Evolutionary conservation across 2,113 vertebrate genomes (phyloP), one percentile per base, ranked within the genome.

Genomic region (Tylochromis polylepis): DNA sequence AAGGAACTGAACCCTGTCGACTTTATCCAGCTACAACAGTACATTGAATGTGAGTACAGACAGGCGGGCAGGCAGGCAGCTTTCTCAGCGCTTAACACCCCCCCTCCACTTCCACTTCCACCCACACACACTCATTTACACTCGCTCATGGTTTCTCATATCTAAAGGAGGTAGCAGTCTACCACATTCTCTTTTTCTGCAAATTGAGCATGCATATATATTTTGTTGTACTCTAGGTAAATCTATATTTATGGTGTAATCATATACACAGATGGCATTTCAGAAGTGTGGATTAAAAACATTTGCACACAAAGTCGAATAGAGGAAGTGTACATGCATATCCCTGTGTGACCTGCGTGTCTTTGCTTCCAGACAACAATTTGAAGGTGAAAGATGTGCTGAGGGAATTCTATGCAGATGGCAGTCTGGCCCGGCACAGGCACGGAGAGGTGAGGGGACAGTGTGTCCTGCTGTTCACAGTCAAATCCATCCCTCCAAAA

Each of bases 1-100:
- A 97, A 96, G 92, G 97, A 97, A 51, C 96, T 99, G 83, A 97
- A 96, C 95, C 97, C 98, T 3, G 95, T 95, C 87, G 97, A 98
- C 94, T 98, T 98, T 79, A 97, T 97, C 90, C 98, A 98, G 93
- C 97, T 99, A 75, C 98, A 99, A 93, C 97, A 97, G 90, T 98
- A 98, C 95, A 97, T 98, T 83, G 98, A 99, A 86, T 98, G 98
- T 99, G 95, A 98, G 98, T 97, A 93, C 86, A 91, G 90, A 91
- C 91, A 81, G 86, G 75, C 85, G 15, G 59, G 55, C 72, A 46
- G 87, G 86, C 87, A 38, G 77, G 87, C 88, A 82, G 62, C 11
- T 22, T 67, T 67, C 62, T 67, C 62, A 41, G 62, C 4, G 62
- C 62, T 41, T 67, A 67, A 67, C 62, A 38, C 34, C 34, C 11